Evolutionary conservation across 2,113 vertebrate genomes (phyloP).

Genomic region (Synodontis membranacea): DNA sequence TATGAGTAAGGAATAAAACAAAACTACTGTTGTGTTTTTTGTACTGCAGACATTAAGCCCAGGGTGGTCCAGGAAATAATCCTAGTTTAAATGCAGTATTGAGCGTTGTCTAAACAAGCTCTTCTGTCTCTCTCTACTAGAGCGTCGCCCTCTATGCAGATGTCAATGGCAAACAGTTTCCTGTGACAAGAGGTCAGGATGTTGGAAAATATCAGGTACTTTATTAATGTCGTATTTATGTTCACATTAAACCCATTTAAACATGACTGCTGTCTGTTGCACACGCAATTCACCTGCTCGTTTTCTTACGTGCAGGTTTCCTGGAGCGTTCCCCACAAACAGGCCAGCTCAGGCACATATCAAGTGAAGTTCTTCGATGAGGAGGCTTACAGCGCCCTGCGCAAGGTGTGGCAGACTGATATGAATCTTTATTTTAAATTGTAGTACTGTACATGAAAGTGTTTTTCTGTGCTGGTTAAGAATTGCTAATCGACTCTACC

Average conservation of each 20-base stretch:
- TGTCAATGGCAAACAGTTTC: conserved; percentile 88
- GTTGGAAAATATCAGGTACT: conserved; percentile 89
- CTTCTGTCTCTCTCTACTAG: conserved; percentile 58
- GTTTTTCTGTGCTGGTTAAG: not conserved
- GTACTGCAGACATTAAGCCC: not conserved
- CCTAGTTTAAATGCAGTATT: not conserved
- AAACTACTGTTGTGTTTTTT: not conserved
- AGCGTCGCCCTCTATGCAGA: conserved; percentile 90
- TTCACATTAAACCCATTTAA: not conserved
- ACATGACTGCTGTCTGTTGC: not conserved
- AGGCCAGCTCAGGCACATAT: conserved; percentile 84
- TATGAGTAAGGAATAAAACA: not conserved
- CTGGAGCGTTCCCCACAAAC: conserved; percentile 88
- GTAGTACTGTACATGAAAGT: not conserved
- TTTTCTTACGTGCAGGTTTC: conserved; percentile 75
- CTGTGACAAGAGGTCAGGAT: conserved; percentile 89
- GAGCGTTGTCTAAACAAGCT: not conserved
- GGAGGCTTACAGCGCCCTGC: conserved; percentile 84
- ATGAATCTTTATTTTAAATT: not conserved
- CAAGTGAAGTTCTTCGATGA: conserved; percentile 92
- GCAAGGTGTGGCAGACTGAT: conserved; percentile 72
- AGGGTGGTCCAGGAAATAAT: not conserved
- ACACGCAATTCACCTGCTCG: not conserved
- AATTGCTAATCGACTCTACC: not conserved
- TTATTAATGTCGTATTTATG: not conserved